Evolutionary conservation across 2,113 vertebrate species (phyloP).

Genomic region (Acanthisitta chloris): DNA sequence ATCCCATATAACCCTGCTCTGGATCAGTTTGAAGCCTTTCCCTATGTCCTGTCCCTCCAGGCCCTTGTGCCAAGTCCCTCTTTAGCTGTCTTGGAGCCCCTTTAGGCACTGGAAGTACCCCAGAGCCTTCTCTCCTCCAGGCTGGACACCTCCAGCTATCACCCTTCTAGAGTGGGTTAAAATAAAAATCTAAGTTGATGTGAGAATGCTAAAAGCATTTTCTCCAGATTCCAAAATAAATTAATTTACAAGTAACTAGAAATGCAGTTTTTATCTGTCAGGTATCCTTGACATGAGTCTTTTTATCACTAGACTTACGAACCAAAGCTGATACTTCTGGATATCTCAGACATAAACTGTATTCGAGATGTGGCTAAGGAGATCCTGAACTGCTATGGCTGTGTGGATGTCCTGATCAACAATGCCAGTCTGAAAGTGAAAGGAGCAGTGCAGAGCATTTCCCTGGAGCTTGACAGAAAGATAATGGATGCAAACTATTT

Average conservation of each 20-base stretch:
- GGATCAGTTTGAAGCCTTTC: neutral
- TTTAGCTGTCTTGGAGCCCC: neutral
- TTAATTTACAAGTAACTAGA: neutral
- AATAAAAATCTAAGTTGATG: neutral
- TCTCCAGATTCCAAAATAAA: neutral
- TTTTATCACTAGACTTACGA: constrained; percentile 84
- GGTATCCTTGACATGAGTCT: neutral
- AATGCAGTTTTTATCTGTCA: neutral
- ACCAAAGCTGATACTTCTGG: constrained; percentile 90
- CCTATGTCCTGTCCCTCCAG: neutral
- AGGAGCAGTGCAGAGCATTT: constrained; percentile 85
- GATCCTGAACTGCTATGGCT: constrained; percentile 89
- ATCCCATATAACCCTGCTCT: neutral
- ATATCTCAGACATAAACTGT: constrained; percentile 87
- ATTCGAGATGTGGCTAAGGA: constrained; percentile 84
- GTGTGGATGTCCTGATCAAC: constrained; percentile 90
- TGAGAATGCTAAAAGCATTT: neutral
- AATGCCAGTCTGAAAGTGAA: constrained; percentile 93
- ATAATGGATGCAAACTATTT: constrained; percentile 98
- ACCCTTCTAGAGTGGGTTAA: neutral
- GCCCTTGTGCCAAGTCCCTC: neutral
- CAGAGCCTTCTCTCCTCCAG: neutral
- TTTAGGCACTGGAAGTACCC: neutral
- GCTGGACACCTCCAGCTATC: neutral
- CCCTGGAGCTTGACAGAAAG: constrained; percentile 90